These are phyloP conservation scores for Seriola quinqueradiata DNA, from an alignment of 2,113 vertebrate genomes.

Conservation along the genomic window DNA sequence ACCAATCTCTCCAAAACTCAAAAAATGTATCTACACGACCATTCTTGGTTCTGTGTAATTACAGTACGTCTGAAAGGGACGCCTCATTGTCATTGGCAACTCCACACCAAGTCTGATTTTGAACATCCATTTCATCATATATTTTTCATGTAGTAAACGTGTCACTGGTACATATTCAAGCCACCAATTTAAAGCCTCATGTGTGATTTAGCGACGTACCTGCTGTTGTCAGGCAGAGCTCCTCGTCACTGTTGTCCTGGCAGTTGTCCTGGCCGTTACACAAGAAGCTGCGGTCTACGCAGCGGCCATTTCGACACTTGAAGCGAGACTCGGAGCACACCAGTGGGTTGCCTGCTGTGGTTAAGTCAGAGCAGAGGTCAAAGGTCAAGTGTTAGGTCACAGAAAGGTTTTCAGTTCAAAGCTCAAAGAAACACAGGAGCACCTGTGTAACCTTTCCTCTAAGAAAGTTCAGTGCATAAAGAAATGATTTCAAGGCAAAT, in stretches of 20 bases:
- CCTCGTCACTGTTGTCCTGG: conserved; percentile 96
- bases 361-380: conserved; percentile 39
- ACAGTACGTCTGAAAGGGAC: background rate
- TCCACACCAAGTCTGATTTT: background rate
- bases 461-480: background rate
- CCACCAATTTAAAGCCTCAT: background rate
- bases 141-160: no score
- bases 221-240: conserved; percentile 92
- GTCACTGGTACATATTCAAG: no score
- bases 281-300: conserved; percentile 97
- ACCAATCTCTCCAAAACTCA: background rate
- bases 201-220: conserved; percentile 81
- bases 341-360: conserved; percentile 92
- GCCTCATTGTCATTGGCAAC: background rate
- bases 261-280: conserved; percentile 97
- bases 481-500: background rate
- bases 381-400: conserved; percentile 6
- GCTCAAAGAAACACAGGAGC: background rate
- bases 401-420: background rate
- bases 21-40: background rate
- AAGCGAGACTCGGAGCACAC: conserved; percentile 95
- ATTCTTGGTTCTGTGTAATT: background rate
- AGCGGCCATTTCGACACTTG: conserved; percentile 95
- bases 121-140: no score
- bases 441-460: background rate